Base-by-base conservation (phyloP, 1,140 invertebrate species). In the Macrotrachela quadricornifera region DNA sequence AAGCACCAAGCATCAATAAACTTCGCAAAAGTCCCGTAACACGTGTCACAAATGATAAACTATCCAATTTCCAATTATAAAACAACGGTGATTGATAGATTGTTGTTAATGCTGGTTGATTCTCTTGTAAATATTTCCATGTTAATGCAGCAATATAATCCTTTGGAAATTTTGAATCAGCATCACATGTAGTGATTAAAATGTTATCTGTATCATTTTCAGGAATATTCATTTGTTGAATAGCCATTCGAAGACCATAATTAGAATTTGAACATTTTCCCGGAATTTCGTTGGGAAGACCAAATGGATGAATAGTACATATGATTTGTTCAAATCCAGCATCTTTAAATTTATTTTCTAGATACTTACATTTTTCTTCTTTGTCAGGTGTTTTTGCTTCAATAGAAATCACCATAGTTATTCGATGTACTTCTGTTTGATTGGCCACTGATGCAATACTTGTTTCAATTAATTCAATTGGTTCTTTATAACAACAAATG, bases 1-100 rank as follows among this genome's bases (percentile, higher is more conserved):
- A 49, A 38, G 57, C 59, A n/a, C 59, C 59, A 51, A 61, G 60
- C 59, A 60, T 60, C 46, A 60, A 61, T 46, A 61, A 59, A 17
- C 53, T 53, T 39, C 59, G 57, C 13, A 59, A 36, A 14, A 60
- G 30, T 0, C 59, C 59, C 36, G 57, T 58, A n/a, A 60, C 60
- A 38, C 59, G 45, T 11, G 61, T 59, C 49, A 60, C 61, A 49
- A 60, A 60, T 40, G 59, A 57, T 6, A 54, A 57, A 46, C 61
- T 52, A 40, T 60, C 55, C 21, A 60, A 45, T 30, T 60, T 61
- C 39, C 46, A 17, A 21, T 61, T 61, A 42, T 42, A 42, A n/a
- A 12, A 42, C 12, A 42, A n/a, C 41, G n/a, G n/a, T 12, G 41
- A n/a, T n/a, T 42, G 41, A 12, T n/a, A 42, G 41, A 42, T n/a